Percentiles rank a stretch among this genome's conserved stretches.
Evolutionary conservation across 2,113 vertebrate genomes (phyloP).

Genomic region (Dinomys branickii): DNA sequence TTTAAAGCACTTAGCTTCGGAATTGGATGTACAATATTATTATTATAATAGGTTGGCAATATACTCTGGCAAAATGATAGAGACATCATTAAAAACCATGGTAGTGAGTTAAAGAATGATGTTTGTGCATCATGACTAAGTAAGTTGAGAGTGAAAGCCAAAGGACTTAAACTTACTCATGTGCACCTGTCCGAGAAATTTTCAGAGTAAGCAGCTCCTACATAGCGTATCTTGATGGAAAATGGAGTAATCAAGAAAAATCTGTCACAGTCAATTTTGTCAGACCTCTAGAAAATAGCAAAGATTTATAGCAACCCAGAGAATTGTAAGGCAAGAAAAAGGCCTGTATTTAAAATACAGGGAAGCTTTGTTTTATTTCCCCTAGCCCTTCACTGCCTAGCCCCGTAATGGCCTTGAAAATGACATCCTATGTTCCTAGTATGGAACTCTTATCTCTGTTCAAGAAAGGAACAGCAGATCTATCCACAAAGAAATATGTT

Average conservation of each 20-base stretch:
- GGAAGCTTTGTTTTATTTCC: background rate
- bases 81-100: background rate
- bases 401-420: background rate
- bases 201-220: background rate
- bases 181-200: background rate
- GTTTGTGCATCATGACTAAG: background rate
- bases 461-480: background rate
- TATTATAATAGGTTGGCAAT: background rate
- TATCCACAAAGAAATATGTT: background rate
- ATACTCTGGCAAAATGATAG: background rate
- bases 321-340: background rate
- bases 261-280: background rate
- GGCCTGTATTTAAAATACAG: background rate
- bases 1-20: background rate
- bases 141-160: background rate
- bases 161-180: background rate
- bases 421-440: background rate
- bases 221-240: background rate
- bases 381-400: background rate
- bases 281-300: background rate
- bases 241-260: background rate
- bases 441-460: background rate
- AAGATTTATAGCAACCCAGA: background rate
- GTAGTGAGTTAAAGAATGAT: background rate
- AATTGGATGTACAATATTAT: background rate